Evolutionary conservation across 2,113 vertebrate genomes (phyloP).

Genomic region (Dromas ardeola): DNA sequence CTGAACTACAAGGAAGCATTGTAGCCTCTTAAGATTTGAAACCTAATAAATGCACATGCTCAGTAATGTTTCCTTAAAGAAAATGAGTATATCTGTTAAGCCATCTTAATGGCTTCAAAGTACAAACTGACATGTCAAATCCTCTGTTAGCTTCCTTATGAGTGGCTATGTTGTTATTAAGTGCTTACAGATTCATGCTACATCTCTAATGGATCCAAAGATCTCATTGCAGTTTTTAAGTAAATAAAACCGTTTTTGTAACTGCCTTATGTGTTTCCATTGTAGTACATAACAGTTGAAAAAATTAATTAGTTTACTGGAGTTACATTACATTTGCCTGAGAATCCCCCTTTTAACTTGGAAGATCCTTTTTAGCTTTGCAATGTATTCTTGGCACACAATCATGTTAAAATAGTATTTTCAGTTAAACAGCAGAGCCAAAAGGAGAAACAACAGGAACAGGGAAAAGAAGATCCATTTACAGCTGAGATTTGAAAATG

Average conservation of each 20-base stretch:
- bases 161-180: neutral
- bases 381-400: neutral
- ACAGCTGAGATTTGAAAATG: neutral
- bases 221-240: neutral
- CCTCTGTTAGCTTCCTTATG: neutral
- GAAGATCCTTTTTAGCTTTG: neutral
- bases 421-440: neutral
- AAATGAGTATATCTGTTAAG: neutral
- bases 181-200: neutral
- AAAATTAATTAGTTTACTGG: neutral
- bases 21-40: neutral
- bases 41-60: neutral
- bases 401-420: neutral
- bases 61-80: neutral
- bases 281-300: neutral
- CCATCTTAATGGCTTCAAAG: neutral
- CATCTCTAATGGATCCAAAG: neutral
- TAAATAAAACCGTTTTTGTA: neutral
- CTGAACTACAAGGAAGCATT: neutral
- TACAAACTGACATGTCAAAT: neutral
- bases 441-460: neutral
- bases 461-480: neutral
- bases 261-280: neutral
- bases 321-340: neutral
- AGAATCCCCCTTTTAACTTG: neutral